Conservation (phyloP, 2,888 invertebrate species). For the Pheosia tremula region DNA sequence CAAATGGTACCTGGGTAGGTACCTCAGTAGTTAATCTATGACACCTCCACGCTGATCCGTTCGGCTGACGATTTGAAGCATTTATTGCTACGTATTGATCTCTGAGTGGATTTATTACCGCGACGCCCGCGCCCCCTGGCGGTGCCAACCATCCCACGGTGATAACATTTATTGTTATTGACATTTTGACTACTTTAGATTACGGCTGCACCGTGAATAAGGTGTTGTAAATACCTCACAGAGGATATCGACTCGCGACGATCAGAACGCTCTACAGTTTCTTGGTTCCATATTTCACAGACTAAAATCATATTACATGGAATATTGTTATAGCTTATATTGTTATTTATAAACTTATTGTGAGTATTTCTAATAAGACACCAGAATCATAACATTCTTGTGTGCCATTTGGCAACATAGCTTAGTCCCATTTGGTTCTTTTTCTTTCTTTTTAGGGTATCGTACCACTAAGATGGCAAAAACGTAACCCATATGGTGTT, state of each 20-base stretch:
- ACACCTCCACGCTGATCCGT: slow-evolving; percentile 1
- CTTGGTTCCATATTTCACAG: background rate
- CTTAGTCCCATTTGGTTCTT: no score
- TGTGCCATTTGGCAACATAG: no score
- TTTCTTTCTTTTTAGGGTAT: no score
- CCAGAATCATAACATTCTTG: no score
- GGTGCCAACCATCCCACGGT: slow-evolving; percentile 55
- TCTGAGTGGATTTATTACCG: slow-evolving; percentile 71
- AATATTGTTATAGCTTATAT: background rate
- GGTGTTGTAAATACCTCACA: background rate
- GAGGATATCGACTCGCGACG: background rate
- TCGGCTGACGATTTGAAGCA: slow-evolving; percentile 61
- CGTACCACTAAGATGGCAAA: no score
- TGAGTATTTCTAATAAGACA: no score
- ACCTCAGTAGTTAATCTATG: background rate
- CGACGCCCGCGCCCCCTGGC: slow-evolving; percentile 31
- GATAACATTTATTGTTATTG: slow-evolving; percentile 49
- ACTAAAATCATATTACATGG: background rate
- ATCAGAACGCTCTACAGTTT: background rate
- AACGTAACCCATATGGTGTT: no score
- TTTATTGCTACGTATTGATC: slow-evolving; percentile 75
- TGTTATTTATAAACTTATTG: background rate
- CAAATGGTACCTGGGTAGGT: background rate
- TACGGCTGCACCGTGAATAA: slow-evolving; percentile 8
- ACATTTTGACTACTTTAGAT: slow-evolving; percentile 34